Evolutionary conservation across 1,140 invertebrate species (phyloP), one percentile per base, ranked within the genome.

Genomic region (Drosophila kanapiae): DNA sequence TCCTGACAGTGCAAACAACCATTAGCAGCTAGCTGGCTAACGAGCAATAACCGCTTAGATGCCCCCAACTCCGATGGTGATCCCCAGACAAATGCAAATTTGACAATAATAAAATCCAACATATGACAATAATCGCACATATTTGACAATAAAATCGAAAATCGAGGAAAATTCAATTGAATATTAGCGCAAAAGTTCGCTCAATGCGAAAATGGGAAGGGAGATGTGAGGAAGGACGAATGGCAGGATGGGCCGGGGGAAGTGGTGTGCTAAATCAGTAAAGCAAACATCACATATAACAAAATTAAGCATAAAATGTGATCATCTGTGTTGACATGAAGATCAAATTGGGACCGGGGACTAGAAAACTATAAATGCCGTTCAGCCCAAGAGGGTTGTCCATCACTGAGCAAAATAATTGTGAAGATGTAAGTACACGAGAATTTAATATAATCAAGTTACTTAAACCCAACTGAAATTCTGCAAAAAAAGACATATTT

Each of bases 281-380:
- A 85, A 74, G 78, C 61, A 90, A 90, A 90, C 68, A 90, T 62
- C 61, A 58, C 61, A 86, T 47, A 63, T 63, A 80, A 76, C 58
- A 82, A 88, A 91, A 90, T 90, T 91, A 90, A 91, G 85, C 86
- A 82, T 79, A 87, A 92, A 92, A 92, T 92, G 86, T 92, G 91
- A 92, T 92, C 91, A 92, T 92, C 91, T 92, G 91, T 92, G 91
- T 92, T 92, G 91, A 92, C 91, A 92, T 80, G 84, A 87, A 92
- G 91, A 92, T 92, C 91, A 92, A 80, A 83, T 51, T 43, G 56
- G 47, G 35, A 63, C 33, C 45, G 54, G n/a, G 42, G 53, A 31
- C 56, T 23, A 38, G 35, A 49, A 54, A 54, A 72, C 67, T 37
- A 60, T 49, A 31, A 59, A 40, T 27, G 54, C 51, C n/a, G 9